Percentiles rank a stretch among this genome's conserved stretches.
These are phyloP conservation scores for Streptopelia turtur DNA, from an alignment of 2,797 vertebrate species.

Conservation along the genomic window DNA sequence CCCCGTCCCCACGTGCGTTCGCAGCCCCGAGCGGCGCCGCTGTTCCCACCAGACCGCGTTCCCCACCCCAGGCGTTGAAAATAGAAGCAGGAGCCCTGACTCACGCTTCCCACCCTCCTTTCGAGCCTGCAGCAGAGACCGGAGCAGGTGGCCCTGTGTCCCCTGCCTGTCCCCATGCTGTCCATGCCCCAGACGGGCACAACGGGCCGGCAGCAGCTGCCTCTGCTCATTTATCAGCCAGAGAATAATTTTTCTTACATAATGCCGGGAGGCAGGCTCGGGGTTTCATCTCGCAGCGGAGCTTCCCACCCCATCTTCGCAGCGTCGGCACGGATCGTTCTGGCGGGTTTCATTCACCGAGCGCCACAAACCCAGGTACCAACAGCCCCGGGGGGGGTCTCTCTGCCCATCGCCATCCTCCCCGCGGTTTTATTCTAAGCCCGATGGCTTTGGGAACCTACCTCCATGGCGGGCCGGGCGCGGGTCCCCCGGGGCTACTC, in stretches of 20 bases:
- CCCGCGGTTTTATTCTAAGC: accelerated
- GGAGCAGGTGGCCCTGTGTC: not conserved
- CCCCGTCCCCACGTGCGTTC: accelerated
- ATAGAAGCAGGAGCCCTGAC: constrained; percentile 35
- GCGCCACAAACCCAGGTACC: not conserved
- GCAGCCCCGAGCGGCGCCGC: not conserved
- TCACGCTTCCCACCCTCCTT: not conserved
- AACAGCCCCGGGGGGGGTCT: accelerated
- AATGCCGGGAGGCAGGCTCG: not conserved
- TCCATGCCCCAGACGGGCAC: not conserved
- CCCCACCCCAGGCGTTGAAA: not conserved
- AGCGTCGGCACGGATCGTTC: not conserved
- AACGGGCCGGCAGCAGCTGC: not conserved
- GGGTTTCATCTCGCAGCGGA: not conserved
- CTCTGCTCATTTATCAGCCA: not conserved
- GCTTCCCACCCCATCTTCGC: not conserved
- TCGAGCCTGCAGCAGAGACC: not conserved
- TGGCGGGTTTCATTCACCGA: accelerated
- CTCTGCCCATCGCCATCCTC: not conserved
- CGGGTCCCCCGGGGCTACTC: not conserved
- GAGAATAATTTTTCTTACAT: not conserved
- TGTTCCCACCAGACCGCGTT: not conserved
- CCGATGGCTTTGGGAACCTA: not conserved
- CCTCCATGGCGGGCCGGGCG: constrained; percentile 44
- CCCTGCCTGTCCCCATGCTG: not conserved